A percentile compares a stretch with the other conserved stretches of the same genome.
phyloP scores from a whole-genome alignment of 2,888 invertebrate genomes.

The Cyrtodaria siliqua region DNA sequence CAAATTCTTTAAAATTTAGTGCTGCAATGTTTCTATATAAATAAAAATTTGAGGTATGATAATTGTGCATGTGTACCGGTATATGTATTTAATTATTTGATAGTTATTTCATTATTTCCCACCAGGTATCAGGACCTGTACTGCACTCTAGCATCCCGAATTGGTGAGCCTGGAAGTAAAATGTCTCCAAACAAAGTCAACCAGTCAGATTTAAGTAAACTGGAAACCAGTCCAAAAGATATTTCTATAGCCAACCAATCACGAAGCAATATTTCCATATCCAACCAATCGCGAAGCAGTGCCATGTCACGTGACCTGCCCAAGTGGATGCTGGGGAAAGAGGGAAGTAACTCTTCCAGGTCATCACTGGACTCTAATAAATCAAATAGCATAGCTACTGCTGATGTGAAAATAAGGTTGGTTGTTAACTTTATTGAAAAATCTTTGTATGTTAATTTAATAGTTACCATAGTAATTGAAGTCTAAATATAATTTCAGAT shows the following conservation, averaged over 20 bases:
- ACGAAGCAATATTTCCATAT: neutral
- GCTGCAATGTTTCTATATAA: too few species aligned
- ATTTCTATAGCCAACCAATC: neutral
- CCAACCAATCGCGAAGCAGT: slow-evolving; percentile 18
- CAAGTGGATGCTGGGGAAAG: slow-evolving; percentile 67
- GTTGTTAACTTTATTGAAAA: too few species aligned
- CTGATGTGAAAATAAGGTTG: slow-evolving; percentile 31
- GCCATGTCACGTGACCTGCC: slow-evolving; percentile 58
- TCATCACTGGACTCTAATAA: slow-evolving; percentile 25
- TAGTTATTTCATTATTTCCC: neutral
- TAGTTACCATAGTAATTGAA: too few species aligned
- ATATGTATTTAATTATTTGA: neutral
- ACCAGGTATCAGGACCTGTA: slow-evolving; percentile 19
- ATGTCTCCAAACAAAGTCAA: slow-evolving; percentile 39
- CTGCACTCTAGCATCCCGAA: slow-evolving; percentile 38
- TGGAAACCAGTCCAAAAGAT: slow-evolving; percentile 14
- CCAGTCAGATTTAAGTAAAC: slow-evolving; percentile 14
- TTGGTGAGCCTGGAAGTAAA: slow-evolving; percentile 47
- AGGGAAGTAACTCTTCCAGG: slow-evolving; percentile 11
- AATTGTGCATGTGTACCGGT: too few species aligned
- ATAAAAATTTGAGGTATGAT: too few species aligned
- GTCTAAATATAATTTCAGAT: too few species aligned
- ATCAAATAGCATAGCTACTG: slow-evolving; percentile 24
- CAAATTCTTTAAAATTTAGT: too few species aligned
- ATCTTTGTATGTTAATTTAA: too few species aligned